Percentiles rank a stretch among this genome's conserved stretches.
Conservation (phyloP, 2,888 invertebrate species). For the Noctua pronuba region DNA sequence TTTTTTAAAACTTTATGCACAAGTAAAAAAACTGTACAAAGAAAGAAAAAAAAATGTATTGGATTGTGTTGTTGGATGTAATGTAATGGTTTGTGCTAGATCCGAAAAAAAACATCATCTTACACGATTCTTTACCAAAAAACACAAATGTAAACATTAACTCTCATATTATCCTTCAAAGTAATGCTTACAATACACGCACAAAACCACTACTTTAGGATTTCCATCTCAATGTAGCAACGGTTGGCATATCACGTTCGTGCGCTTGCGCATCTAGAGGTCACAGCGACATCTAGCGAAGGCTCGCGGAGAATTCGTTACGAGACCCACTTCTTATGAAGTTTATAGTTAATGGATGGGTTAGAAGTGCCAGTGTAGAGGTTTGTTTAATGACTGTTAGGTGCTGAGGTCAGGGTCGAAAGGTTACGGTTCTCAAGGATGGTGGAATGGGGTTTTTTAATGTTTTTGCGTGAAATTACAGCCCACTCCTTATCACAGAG, state of each 20-base stretch:
- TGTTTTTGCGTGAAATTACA: no score
- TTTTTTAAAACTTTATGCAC: no score
- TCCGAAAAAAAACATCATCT: not conserved
- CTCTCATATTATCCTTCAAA: conserved; percentile 21
- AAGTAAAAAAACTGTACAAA: no score
- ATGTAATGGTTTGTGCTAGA: not conserved
- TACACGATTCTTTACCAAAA: not conserved
- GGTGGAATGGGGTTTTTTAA: not conserved
- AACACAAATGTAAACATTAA: not conserved
- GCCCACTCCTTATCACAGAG: not conserved
- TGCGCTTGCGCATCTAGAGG: conserved; percentile 74
- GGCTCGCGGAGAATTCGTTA: conserved; percentile 77
- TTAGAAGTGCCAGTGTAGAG: not conserved
- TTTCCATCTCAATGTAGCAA: conserved; percentile 66
- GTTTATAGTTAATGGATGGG: conserved; percentile 48
- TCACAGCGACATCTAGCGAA: conserved; percentile 72
- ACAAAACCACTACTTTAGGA: conserved; percentile 35
- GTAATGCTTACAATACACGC: conserved; percentile 33
- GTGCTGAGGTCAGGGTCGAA: conserved; percentile 2
- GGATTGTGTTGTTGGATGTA: no score
- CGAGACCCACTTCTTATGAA: conserved; percentile 72
- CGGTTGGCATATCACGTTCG: conserved; percentile 83
- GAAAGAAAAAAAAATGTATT: no score
- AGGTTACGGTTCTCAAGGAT: not conserved
- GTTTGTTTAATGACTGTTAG: not conserved